These are phyloP conservation scores for Phalangium opilio DNA, from an alignment of 2,888 invertebrate species.

Conservation along the genomic window DNA sequence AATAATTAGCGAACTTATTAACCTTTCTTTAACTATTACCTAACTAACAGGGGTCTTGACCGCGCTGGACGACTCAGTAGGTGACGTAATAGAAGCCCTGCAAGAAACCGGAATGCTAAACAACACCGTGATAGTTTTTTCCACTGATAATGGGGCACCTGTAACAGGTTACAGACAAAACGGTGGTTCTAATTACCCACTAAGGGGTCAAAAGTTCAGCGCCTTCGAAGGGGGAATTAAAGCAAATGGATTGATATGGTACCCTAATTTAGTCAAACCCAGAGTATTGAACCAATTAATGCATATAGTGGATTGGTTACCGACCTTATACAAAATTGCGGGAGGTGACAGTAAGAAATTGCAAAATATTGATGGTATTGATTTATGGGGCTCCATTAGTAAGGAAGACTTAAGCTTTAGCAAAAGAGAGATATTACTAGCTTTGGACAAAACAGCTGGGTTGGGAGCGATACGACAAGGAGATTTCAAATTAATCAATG, in stretches of 20 bases:
- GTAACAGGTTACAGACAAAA: constrained; percentile 40
- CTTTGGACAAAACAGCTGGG: neutral
- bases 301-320: constrained; percentile 34
- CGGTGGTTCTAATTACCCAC: constrained; percentile 46
- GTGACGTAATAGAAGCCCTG: constrained; percentile 54
- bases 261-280: constrained; percentile 42
- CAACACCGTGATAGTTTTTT: constrained; percentile 68
- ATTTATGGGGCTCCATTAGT: constrained; percentile 7
- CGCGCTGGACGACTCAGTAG: constrained; percentile 69
- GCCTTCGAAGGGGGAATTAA: constrained; percentile 86
- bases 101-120: constrained; percentile 49
- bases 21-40: too few species aligned
- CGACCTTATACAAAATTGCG: constrained; percentile 30
- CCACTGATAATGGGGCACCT: constrained; percentile 68
- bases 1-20: too few species aligned
- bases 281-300: constrained; percentile 29
- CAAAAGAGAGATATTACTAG: neutral
- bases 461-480: neutral
- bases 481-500: neutral
- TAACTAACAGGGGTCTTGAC: constrained; percentile 58
- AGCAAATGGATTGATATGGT: constrained; percentile 64
- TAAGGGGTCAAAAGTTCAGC: constrained; percentile 37
- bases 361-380: constrained; percentile 6
- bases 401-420: constrained; percentile 35
- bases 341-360: constrained; percentile 18